Conservation (phyloP, 2,888 invertebrate genomes). For the Deilephila elpenor region DNA sequence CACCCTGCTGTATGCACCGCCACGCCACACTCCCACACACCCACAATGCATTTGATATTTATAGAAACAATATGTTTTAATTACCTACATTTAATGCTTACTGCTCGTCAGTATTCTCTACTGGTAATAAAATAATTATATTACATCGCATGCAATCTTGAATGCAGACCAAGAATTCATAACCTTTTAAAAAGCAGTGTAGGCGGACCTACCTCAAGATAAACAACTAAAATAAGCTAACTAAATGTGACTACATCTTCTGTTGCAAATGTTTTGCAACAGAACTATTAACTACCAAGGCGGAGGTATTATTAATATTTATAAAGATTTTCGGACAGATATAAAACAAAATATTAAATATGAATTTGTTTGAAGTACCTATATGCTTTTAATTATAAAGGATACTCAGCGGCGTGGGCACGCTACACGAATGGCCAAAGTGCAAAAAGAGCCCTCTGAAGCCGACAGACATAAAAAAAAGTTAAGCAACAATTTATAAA, state of each 20-base stretch:
- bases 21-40: no score
- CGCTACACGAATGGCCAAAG: not conserved
- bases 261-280: not conserved
- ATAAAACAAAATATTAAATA: no score
- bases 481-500: slow-evolving; percentile 7
- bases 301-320: not conserved
- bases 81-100: not conserved
- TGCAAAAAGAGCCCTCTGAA: slow-evolving; percentile 5
- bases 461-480: not conserved
- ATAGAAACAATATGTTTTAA: not conserved
- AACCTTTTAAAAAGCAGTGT: slow-evolving; percentile 5
- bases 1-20: not conserved
- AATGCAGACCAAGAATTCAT: slow-evolving; percentile 29
- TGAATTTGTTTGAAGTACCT: not conserved
- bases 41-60: not conserved
- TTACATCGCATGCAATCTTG: slow-evolving; percentile 16
- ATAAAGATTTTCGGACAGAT: no score
- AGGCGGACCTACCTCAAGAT: slow-evolving; percentile 13
- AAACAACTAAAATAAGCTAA: slow-evolving; percentile 17
- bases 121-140: not conserved
- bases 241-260: not conserved
- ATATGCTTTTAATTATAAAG: not conserved
- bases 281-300: not conserved
- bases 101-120: not conserved
- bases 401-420: not conserved